These are phyloP conservation scores for Spicauda simplicius DNA, from an alignment of 2,888 invertebrate species.

Conservation along the genomic window DNA sequence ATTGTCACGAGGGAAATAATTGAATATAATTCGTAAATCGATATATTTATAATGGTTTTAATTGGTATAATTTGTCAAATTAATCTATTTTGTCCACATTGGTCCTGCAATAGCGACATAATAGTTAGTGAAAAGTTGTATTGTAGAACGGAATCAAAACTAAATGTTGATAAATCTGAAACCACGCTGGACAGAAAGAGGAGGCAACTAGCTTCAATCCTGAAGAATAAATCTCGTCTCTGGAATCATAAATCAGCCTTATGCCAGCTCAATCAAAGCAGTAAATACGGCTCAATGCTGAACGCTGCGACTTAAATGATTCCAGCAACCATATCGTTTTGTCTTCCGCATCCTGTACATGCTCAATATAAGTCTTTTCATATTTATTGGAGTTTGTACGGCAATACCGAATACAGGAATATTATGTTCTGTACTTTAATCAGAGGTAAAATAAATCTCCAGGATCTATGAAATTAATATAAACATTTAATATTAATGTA, in stretches of 20 bases:
- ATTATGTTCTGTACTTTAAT: not conserved
- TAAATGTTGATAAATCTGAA: constrained; percentile 14
- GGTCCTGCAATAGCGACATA: not conserved
- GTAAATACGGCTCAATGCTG: constrained; percentile 22
- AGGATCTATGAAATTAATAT: too few species aligned
- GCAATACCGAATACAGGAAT: not conserved
- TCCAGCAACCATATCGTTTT: constrained; percentile 13
- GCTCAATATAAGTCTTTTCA: not conserved
- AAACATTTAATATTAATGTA: too few species aligned
- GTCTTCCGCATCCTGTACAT: not conserved
- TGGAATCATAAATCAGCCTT: constrained; percentile 29
- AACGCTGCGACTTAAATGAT: constrained; percentile 19
- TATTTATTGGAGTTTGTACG: not conserved
- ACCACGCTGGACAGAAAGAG: constrained; percentile 8
- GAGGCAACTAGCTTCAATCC: constrained; percentile 3
- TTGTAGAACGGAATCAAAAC: constrained; percentile 13
- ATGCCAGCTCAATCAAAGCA: constrained; percentile 27
- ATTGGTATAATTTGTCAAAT: too few species aligned
- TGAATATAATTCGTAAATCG: too few species aligned
- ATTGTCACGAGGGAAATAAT: too few species aligned
- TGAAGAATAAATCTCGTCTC: constrained; percentile 23
- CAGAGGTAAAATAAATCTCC: not conserved
- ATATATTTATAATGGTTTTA: too few species aligned
- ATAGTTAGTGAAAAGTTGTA: constrained; percentile 4
- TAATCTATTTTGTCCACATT: too few species aligned